Evolutionary conservation across 2,888 invertebrate genomes (phyloP), one percentile per base, ranked within the genome.

Genomic region (Apamea monoglypha): DNA sequence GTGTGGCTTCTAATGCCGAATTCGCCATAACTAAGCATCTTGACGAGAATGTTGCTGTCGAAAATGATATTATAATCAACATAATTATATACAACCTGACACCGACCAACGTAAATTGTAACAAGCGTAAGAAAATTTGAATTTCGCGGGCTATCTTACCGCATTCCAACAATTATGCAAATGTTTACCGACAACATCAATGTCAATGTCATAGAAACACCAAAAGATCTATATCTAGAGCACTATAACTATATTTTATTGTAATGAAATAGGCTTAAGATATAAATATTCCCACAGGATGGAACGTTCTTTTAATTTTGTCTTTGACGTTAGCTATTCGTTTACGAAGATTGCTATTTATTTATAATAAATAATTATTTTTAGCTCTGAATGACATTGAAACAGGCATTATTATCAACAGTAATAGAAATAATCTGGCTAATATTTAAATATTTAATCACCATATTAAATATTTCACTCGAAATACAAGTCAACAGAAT

Each of bases 271-370:
- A 59, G 21, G 67, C 29, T 69, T 4, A 70, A 69, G 18, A 56
- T 74, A 1, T 29, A 1, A 16, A 2, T 32, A n/a, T 32, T 40
- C 2, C 47, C 0, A 0, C 1, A 7, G 4, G 29, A 47, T 70
- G 85, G 74, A 84, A 80, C 56, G 36, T 40, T 12, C 16, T 29
- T 66, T 1, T 16, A 2, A 21, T 66, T 36, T 82, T 68, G 25
- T 16, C 8, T 36, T 64, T 82, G 80, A 82, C 73, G 36, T 68
- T 73, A 84, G 50, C 32, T 70, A 8, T 40, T 67, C 40, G 59
- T 81, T 80, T 74, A 74, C 16, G 21, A 81, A 74, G 61, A 50
- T 47, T 18, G 81, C 12, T 67, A 21, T 18, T 0, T 5, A 40
- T 18, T 0, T 2, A 25, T 0, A 36, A 10, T 29, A 29, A 56